A percentile compares a stretch with the other conserved stretches of the same genome.
These are phyloP conservation scores for Spodoptera picta DNA, from an alignment of 2,888 invertebrate species.

Conservation along the genomic window DNA sequence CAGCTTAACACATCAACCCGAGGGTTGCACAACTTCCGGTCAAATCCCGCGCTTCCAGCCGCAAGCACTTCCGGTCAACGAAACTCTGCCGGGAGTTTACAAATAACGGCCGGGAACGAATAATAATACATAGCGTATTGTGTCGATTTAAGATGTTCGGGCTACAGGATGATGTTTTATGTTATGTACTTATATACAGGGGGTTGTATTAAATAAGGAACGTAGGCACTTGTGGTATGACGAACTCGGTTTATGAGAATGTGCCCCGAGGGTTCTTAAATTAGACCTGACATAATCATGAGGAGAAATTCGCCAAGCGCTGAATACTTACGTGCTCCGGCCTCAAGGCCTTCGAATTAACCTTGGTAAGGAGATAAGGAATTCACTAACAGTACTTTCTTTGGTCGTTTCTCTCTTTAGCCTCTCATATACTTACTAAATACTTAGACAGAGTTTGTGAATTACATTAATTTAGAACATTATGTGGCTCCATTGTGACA, in stretches of 20 bases:
- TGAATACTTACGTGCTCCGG: constrained; percentile 51
- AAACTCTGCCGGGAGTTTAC: constrained; percentile 74
- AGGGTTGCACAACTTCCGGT: constrained; percentile 82
- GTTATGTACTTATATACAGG: constrained; percentile 2
- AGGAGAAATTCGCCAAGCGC: constrained; percentile 57
- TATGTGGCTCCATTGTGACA: constrained; percentile 7
- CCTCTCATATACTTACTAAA: constrained; percentile 15
- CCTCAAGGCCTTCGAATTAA: constrained; percentile 54
- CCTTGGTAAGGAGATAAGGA: constrained; percentile 54
- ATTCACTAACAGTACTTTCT: constrained; percentile 57
- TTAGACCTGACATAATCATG: constrained; percentile 62
- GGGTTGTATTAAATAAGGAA: constrained; percentile 44
- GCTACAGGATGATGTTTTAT: constrained; percentile 4
- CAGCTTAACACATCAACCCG: constrained; percentile 83
- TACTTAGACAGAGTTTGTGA: constrained; percentile 6
- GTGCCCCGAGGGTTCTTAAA: constrained; percentile 56
- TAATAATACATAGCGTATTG: constrained; percentile 47
- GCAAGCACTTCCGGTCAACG: constrained; percentile 82
- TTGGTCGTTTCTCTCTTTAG: constrained; percentile 22
- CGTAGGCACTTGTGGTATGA: constrained; percentile 36
- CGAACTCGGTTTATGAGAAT: constrained; percentile 53
- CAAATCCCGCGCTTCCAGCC: constrained; percentile 81
- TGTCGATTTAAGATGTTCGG: constrained; percentile 39
- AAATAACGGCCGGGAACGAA: constrained; percentile 56
- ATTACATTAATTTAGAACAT: constrained; percentile 16